phyloP scores from a whole-genome alignment of 2,888 invertebrate species.

The Dorcus hopei region DNA sequence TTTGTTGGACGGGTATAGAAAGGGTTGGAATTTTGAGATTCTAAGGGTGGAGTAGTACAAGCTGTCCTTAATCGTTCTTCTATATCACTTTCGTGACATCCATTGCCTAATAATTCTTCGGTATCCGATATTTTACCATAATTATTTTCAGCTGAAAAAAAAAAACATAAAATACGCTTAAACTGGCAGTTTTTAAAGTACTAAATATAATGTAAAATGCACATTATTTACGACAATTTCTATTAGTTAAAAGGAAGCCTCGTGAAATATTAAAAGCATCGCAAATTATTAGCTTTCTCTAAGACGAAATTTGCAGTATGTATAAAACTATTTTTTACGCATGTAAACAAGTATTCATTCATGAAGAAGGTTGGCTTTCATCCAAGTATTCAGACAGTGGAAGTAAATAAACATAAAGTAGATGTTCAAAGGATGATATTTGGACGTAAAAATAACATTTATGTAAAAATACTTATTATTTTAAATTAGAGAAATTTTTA shows the following conservation, averaged over 20 bases:
- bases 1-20: conserved; percentile 14
- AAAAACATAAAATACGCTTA: neutral
- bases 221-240: too few species aligned
- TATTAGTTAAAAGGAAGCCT: neutral
- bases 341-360: conserved; percentile 16
- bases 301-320: too few species aligned
- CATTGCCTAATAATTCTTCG: conserved; percentile 62
- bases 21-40: conserved; percentile 5
- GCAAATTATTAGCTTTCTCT: too few species aligned
- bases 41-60: conserved; percentile 29
- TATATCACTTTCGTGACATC: conserved; percentile 28
- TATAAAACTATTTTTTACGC: conserved; percentile 8
- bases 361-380: conserved; percentile 12
- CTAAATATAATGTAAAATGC: neutral
- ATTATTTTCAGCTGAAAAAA: conserved; percentile 13
- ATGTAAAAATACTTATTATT: conserved; percentile 11
- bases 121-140: conserved; percentile 55
- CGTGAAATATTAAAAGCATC: neutral
- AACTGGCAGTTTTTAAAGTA: neutral
- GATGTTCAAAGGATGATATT: conserved; percentile 14
- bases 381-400: conserved; percentile 6
- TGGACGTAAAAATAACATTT: conserved; percentile 14
- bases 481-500: conserved; percentile 2
- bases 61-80: conserved; percentile 26
- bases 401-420: conserved; percentile 6